Percentiles rank a stretch among this genome's conserved stretches.
These are phyloP conservation scores for Pterocles gutturalis DNA, from an alignment of 2,113 vertebrate species.

Conservation along the genomic window DNA sequence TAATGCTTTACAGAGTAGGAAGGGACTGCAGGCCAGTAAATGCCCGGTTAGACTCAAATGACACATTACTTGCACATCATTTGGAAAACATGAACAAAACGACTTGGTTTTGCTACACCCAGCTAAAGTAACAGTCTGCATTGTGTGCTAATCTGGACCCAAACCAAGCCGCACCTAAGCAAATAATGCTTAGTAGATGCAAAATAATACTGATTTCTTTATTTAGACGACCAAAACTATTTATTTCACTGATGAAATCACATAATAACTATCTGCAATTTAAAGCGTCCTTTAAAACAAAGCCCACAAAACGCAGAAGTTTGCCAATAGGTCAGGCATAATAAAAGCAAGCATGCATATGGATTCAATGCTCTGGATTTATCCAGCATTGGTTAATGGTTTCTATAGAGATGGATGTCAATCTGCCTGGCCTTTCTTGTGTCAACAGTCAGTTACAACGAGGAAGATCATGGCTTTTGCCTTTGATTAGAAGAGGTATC, in stretches of 20 bases:
- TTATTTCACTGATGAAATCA: constrained; percentile 81
- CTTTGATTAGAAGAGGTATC: constrained; percentile 86
- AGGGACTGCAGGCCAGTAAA: constrained; percentile 69
- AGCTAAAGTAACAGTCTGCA: constrained; percentile 87
- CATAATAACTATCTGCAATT: constrained; percentile 79
- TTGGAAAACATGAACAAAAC: constrained; percentile 94
- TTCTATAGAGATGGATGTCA: constrained; percentile 88
- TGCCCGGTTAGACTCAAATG: constrained; percentile 81
- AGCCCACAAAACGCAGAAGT: constrained; percentile 81
- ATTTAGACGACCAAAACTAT: constrained; percentile 82
- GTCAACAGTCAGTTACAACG: constrained; percentile 86
- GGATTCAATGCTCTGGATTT: constrained; percentile 84
- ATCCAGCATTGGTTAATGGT: constrained; percentile 81
- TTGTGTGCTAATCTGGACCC: constrained; percentile 87
- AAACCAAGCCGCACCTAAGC: constrained; percentile 91
- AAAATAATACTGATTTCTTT: constrained; percentile 82
- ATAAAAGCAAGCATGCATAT: constrained; percentile 85
- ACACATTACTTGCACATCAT: constrained; percentile 87
- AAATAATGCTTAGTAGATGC: constrained; percentile 88
- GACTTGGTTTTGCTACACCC: constrained; percentile 91
- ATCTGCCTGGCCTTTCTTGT: constrained; percentile 88
- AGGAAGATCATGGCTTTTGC: constrained; percentile 84
- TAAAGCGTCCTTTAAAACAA: constrained; percentile 81
- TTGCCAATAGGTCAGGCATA: constrained; percentile 82
- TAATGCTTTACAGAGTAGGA: constrained; percentile 68